Evolutionary conservation across 2,888 invertebrate genomes (phyloP), one percentile per base, ranked within the genome.

Genomic region (Altica lythri): DNA sequence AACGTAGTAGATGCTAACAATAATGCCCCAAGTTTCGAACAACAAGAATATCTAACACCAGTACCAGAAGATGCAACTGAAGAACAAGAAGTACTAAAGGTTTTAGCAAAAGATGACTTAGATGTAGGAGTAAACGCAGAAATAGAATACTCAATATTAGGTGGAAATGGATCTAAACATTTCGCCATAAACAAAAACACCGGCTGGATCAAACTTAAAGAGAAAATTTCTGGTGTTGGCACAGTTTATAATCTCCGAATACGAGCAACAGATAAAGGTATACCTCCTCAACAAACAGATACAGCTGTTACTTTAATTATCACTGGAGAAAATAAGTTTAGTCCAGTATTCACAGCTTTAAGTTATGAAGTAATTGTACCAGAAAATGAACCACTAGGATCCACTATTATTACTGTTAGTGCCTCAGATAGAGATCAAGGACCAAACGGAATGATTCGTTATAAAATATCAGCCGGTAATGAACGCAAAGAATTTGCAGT

Each of bases 1-100:
- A 92, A 90, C 70, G 87, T 96, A 0, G 90, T 94, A 0, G 94
- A 95, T 74, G 92, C 92, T 2, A 95, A 96, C 73, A 93, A 95
- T 72, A 91, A 94, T 73, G 84, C 92, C 4, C 96, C 96, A 0
- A 85, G 84, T 68, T 96, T 96, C 71, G 85, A 86, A 63, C 79
- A 85, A 42, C 77, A 83, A 32, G 83, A 86, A 62, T 92, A 89
- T 69, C 80, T 92, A 34, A 85, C 89, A 1, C 91, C 93, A 0
- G 88, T 94, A 1, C 91, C 92, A 0, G 88, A 90, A 72, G 87
- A 86, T 62, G 89, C 90, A 0, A 75, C 78, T 0, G 72, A 83
- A 3, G 90, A 89, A 1, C 88, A 89, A 72, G 83, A 83, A 59
- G 82, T 95, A 12, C 78, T 91, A 6, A 85, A 84, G 71, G 79